Evolutionary conservation across 1,140 invertebrate species (phyloP).

Genomic region (Scylla paramamosain): DNA sequence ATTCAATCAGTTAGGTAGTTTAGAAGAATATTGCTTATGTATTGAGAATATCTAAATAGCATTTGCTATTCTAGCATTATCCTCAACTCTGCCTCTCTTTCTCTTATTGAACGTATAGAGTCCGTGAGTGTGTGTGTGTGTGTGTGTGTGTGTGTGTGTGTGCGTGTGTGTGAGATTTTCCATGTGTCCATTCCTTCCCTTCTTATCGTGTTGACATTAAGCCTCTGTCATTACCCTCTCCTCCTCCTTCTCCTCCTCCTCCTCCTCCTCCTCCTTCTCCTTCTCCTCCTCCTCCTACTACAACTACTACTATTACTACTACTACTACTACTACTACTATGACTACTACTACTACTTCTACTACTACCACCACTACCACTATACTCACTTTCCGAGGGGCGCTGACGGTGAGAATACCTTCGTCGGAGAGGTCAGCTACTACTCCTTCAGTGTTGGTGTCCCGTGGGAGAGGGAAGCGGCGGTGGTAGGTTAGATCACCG

Average conservation of each 20-base stretch:
- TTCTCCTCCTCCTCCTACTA: neutral
- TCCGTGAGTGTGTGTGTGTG: too few species aligned
- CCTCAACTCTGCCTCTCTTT: too few species aligned
- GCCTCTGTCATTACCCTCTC: neutral
- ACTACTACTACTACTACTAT: neutral
- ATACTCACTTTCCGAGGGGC: constrained; percentile 68
- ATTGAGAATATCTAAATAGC: too few species aligned
- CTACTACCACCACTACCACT: neutral
- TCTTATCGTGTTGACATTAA: neutral
- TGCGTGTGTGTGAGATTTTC: too few species aligned
- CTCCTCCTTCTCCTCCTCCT: neutral
- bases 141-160: too few species aligned
- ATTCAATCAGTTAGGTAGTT: too few species aligned
- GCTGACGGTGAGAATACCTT: constrained; percentile 73
- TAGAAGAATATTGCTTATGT: too few species aligned
- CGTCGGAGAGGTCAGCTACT: constrained; percentile 73
- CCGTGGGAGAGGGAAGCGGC: constrained; percentile 67
- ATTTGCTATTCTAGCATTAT: too few species aligned
- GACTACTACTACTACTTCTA: constrained; percentile 6
- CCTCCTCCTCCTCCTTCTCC: neutral
- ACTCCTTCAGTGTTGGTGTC: constrained; percentile 73
- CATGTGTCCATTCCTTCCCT: neutral
- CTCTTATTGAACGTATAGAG: too few species aligned
- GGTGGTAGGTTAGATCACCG: constrained; percentile 38
- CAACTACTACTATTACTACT: neutral